A percentile compares a stretch with the other conserved stretches of the same genome.
These are phyloP conservation scores for Clarias platycephalus DNA, from an alignment of 2,797 vertebrate species.

Conservation along the genomic window DNA sequence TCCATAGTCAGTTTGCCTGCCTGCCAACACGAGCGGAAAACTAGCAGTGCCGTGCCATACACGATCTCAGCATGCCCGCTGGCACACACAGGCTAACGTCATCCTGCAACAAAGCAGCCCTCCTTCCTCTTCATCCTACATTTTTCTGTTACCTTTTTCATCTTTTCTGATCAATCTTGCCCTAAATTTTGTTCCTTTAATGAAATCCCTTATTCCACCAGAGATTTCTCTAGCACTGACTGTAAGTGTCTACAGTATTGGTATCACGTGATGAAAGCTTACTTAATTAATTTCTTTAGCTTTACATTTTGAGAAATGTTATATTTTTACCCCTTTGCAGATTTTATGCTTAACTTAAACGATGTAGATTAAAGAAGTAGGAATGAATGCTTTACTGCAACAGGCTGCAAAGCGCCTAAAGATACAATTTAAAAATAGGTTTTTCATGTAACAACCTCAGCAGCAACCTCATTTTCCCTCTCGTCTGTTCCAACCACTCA, in stretches of 20 bases:
- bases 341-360: no score
- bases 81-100: slow-evolving; percentile 14
- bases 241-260: neutral
- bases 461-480: no score
- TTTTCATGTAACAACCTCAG: no score
- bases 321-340: neutral
- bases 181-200: neutral
- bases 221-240: neutral
- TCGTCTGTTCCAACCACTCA: no score
- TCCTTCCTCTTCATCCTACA: neutral
- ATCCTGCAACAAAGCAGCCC: slow-evolving; percentile 12
- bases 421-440: no score
- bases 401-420: no score
- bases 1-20: neutral
- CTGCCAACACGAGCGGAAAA: slow-evolving; percentile 3
- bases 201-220: neutral
- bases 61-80: slow-evolving; percentile 29
- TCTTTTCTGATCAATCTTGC: neutral
- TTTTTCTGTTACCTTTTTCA: neutral
- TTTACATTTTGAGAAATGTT: neutral
- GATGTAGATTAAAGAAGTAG: no score
- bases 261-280: neutral
- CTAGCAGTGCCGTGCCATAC: slow-evolving; percentile 30
- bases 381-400: no score
- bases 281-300: neutral